phyloP scores from a whole-genome alignment of 2,797 vertebrate genomes.

The Hyperoplus lanceolatus region DNA sequence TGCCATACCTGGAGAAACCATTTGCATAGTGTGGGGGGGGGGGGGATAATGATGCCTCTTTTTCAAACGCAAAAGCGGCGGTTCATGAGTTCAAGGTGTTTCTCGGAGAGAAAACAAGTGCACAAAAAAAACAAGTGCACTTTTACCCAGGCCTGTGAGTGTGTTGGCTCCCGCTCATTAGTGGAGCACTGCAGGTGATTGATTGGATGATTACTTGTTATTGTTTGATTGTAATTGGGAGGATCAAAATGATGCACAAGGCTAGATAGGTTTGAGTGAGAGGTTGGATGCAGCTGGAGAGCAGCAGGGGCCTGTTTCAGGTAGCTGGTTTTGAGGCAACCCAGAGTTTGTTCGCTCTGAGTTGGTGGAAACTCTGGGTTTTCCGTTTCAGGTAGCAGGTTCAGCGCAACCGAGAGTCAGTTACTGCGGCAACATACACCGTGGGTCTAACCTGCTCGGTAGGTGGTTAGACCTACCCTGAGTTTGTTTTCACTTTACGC shows the following conservation, averaged over 20 bases:
- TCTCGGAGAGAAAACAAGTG: slow-evolving; percentile 49
- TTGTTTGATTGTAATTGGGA: slow-evolving; percentile 76
- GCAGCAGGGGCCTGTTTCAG: no score
- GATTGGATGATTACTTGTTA: slow-evolving; percentile 67
- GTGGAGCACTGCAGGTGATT: slow-evolving; percentile 52
- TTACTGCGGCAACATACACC: no score
- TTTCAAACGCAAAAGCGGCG: slow-evolving; percentile 45
- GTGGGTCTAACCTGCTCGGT: no score
- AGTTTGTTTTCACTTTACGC: no score
- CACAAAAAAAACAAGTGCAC: slow-evolving; percentile 20
- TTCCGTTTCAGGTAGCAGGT: no score
- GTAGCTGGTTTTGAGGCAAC: no score
- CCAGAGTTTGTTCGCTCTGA: no score
- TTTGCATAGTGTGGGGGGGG: slow-evolving; percentile 47
- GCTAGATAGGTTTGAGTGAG: slow-evolving; percentile 48
- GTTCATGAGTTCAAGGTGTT: slow-evolving; percentile 66
- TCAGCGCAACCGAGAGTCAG: no score
- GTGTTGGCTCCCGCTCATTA: slow-evolving; percentile 59
- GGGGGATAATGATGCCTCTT: slow-evolving; percentile 68
- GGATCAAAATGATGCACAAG: slow-evolving; percentile 68
- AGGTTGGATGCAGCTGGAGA: slow-evolving; percentile 50
- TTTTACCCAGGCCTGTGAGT: slow-evolving; percentile 33
- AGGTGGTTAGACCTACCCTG: no score
- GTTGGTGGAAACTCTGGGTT: no score
- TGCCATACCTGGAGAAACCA: slow-evolving; percentile 67